These are phyloP conservation scores for Peromyscus nudipes DNA, from an alignment of 2,797 vertebrate species.

Conservation along the genomic window DNA sequence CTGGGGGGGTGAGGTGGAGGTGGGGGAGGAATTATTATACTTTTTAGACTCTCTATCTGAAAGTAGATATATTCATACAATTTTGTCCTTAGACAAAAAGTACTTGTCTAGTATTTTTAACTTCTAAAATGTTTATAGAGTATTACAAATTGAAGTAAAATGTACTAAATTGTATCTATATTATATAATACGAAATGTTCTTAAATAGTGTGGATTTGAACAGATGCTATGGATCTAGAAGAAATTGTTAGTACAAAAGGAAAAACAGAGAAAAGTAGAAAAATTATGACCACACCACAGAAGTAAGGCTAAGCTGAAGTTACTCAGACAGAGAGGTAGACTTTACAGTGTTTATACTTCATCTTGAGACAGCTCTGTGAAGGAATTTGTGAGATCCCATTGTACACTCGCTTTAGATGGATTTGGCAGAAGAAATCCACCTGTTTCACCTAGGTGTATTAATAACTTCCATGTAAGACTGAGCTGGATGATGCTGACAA, in stretches of 20 bases:
- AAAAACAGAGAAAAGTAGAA: not conserved
- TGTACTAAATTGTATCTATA: conserved; percentile 43
- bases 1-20: too few species aligned
- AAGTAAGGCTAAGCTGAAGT: conserved; percentile 39
- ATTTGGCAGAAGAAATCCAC: not conserved
- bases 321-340: not conserved
- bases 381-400: not conserved
- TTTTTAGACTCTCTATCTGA: not conserved
- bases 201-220: conserved; percentile 43
- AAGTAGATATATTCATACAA: not conserved
- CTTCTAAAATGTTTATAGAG: conserved; percentile 27
- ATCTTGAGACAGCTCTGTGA: not conserved
- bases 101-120: conserved; percentile 33
- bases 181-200: conserved; percentile 48
- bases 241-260: conserved; percentile 17
- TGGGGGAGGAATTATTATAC: not conserved
- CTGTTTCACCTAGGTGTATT: conserved; percentile 26
- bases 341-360: not conserved
- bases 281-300: conserved; percentile 25
- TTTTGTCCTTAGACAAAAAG: not conserved
- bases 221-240: conserved; percentile 32
- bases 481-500: conserved; percentile 5
- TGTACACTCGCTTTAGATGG: not conserved
- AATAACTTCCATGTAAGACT: conserved; percentile 3
- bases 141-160: conserved; percentile 26